Base-by-base conservation (phyloP, 2,888 invertebrate genomes). In the Diplazon laetatorius region DNA sequence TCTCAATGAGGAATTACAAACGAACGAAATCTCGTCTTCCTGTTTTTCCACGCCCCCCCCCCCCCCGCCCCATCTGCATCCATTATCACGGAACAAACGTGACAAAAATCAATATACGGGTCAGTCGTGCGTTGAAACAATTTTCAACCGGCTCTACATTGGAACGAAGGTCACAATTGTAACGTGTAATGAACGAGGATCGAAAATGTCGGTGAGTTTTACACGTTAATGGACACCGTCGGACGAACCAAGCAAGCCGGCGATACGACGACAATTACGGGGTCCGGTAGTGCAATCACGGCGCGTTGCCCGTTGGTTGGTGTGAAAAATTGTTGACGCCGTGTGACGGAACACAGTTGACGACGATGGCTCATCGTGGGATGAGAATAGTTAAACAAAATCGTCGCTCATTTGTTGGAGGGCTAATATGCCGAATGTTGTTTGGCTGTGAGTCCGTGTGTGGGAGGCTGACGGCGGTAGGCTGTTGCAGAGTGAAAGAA, bases 311-410 rank as follows among this genome's bases (percentile, higher is more conserved):
- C n/a, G 42, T 42, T 39, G 48, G 35, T 12, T 16, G 35, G 72
- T 39, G 71, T 75, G 62, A 69, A 72, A 78, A 79, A 72, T 68
- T 60, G 71, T 76, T 76, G 71, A 76, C 52, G 63, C 72, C 62
- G 65, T 71, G 66, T n/a, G n/a, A n/a, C n/a, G n/a, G 70, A 46
- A 74, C 57, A 52, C 52, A 14, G 50, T 10, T 22, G 50, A 22
- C 22, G 5, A 22, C 22, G 20, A 18, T 4, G 20, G 16, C 22
- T 18, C 59, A 42, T 30, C 80, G 78, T 80, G 80, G 80, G 78
- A 80, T 48, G 66, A 55, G 63, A 44, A 59, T 22, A 22, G 18
- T 35, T 35, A 22, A 39, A n/a, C n/a, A 16, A 59, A 48, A 39
- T 55, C 52, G 57, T 50, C 39, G 44, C 60, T 69, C 73, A n/a